These are phyloP conservation scores for Plemyria rubiginata DNA, from an alignment of 2,888 invertebrate species.

Conservation along the genomic window DNA sequence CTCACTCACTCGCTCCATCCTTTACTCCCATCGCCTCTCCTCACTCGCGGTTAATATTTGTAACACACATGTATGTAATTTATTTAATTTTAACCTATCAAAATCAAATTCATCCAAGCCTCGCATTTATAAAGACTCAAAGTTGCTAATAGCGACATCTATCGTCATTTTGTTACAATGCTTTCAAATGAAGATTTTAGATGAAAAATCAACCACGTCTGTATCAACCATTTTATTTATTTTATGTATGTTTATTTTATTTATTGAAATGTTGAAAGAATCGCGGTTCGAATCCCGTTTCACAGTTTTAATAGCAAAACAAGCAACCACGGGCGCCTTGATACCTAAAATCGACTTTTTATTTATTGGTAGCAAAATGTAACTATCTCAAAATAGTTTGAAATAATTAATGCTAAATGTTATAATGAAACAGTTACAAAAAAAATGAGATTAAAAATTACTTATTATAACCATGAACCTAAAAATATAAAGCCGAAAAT, in stretches of 20 bases:
- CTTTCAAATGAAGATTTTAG: constrained; percentile 1
- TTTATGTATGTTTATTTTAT: constrained; percentile 31
- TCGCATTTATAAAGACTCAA: background rate
- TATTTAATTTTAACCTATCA: constrained; percentile 20
- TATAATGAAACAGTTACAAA: too few relatives aligned
- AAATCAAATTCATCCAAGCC: constrained; percentile 15
- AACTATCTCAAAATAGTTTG: too few relatives aligned
- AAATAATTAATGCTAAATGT: too few relatives aligned
- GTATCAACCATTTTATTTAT: constrained; percentile 8
- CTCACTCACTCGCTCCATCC: constrained; percentile 28
- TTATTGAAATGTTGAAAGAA: constrained; percentile 5
- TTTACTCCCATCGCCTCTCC: constrained; percentile 27
- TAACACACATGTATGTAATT: constrained; percentile 23
- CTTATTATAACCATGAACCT: too few relatives aligned
- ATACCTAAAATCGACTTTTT: too few relatives aligned
- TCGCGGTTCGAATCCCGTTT: constrained; percentile 28
- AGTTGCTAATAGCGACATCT: constrained; percentile 16
- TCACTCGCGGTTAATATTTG: constrained; percentile 12
- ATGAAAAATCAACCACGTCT: background rate
- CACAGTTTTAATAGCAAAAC: background rate
- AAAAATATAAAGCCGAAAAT: too few relatives aligned
- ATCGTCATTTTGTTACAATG: background rate
- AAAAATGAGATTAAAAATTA: too few relatives aligned
- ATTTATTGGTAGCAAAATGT: too few relatives aligned
- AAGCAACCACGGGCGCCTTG: constrained; percentile 14